Evolutionary conservation across 1,140 invertebrate species (phyloP), one percentile per base, ranked within the genome.

Genomic region (Microplitis demolitor): DNA sequence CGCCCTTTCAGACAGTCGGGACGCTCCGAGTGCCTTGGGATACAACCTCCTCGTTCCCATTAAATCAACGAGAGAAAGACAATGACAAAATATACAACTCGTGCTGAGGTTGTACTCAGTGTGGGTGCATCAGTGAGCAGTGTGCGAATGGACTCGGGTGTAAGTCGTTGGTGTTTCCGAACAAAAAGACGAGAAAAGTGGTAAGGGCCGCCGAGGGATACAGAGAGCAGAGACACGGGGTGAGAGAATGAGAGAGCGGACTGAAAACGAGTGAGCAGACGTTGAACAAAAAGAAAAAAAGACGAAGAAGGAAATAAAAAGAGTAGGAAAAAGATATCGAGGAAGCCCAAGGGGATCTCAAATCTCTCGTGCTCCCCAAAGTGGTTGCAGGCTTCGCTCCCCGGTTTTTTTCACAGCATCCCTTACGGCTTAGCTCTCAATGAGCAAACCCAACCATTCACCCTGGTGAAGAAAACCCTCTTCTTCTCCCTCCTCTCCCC

Each of bases 291-390:
- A 39, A 39, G 37, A 66, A 58, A 61, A 56, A 69, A 70, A 66
- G 56, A 66, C 50, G 45, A 51, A 69, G 16, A 66, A 35, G 13
- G 68, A 73, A 11, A 53, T 11, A 60, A 69, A 16, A 45, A 63
- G 14, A 31, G 69, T 66, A 71, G 4, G 69, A 72, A 62, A 11
- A 34, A 73, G 74, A 78, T 60, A 66, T 69, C 69, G 76, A 75
- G 72, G 76, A 51, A 68, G 76, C 80, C 82, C 82, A 78, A 84
- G 83, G 83, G 83, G 79, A 83, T 79, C 78, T 80, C 77, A 87
- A 87, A 87, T 87, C 85, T 87, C 85, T 85, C 82, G 81, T 84
- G 82, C 84, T 72, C 71, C 85, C 84, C 80, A 83, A 86, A 86
- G 86, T 87, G 85, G 84, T 82, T 84, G 84, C 83, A 84, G 83